These are phyloP conservation scores for Salvator merianae DNA, from an alignment of 2,113 vertebrate genomes.

Conservation along the genomic window DNA sequence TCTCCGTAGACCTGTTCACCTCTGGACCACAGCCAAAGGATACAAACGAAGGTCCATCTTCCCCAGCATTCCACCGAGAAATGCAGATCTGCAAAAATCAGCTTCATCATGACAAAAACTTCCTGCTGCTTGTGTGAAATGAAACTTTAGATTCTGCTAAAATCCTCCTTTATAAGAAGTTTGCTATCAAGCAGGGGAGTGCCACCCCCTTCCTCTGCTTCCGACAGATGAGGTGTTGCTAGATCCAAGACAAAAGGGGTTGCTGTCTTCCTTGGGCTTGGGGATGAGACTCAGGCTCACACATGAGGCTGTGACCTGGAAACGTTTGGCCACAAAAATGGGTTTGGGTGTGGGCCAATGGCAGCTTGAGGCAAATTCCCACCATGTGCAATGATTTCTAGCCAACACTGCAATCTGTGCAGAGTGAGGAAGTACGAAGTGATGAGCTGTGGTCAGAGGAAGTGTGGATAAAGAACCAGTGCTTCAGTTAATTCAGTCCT, in stretches of 20 bases:
- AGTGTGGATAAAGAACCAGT: background rate
- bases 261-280: constrained; percentile 12
- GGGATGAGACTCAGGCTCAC: background rate
- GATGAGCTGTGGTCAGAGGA: background rate
- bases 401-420: background rate
- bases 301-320: background rate
- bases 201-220: constrained; percentile 9
- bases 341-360: background rate
- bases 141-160: constrained; percentile 37
- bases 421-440: background rate
- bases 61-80: constrained; percentile 20
- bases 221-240: background rate
- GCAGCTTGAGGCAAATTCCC: background rate
- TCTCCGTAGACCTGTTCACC: background rate
- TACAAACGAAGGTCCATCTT: background rate
- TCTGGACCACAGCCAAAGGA: constrained; percentile 11
- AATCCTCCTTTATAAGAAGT: constrained; percentile 6
- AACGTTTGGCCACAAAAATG: constrained; percentile 1
- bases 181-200: background rate
- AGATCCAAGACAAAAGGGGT: constrained; percentile 34
- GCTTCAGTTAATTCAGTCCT: background rate
- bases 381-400: background rate
- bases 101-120: constrained; percentile 15
- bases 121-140: constrained; percentile 25
- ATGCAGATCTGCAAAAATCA: constrained; percentile 18